phyloP scores from a whole-genome alignment of 2,797 vertebrate species.

The Pangasius macronema region DNA sequence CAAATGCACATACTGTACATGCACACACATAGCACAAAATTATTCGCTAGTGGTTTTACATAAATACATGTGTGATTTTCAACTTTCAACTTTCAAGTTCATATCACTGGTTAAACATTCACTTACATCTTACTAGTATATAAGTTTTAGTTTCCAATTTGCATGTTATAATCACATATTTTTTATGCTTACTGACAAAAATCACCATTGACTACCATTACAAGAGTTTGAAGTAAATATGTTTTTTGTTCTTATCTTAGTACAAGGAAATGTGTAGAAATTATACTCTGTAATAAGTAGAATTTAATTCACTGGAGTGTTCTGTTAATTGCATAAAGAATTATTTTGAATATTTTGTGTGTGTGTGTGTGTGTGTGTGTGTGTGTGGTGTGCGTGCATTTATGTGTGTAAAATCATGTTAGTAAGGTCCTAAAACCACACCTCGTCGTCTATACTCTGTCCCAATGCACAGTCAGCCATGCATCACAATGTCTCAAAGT shows the following conservation, averaged over 20 bases:
- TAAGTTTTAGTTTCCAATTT: neutral
- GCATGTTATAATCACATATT: no score
- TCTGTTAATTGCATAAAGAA: neutral
- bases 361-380: neutral
- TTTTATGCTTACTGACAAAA: neutral
- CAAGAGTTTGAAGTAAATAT: neutral
- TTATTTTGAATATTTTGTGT: neutral
- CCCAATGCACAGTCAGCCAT: neutral
- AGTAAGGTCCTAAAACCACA: neutral
- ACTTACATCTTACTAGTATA: neutral
- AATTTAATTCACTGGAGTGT: no score
- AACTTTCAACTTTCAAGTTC: neutral
- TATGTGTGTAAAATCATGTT: neutral
- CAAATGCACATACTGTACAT: neutral
- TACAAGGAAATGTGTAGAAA: neutral
- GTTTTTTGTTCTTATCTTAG: neutral
- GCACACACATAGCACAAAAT: neutral
- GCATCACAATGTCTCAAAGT: neutral
- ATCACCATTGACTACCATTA: neutral
- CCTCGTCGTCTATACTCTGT: neutral
- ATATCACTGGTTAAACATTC: neutral
- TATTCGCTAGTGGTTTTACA: neutral
- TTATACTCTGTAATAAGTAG: neutral
- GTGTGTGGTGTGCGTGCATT: neutral
- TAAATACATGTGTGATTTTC: neutral